phyloP scores from a whole-genome alignment of 1,140 invertebrate genomes.

The Proctacanthus coquilletti region DNA sequence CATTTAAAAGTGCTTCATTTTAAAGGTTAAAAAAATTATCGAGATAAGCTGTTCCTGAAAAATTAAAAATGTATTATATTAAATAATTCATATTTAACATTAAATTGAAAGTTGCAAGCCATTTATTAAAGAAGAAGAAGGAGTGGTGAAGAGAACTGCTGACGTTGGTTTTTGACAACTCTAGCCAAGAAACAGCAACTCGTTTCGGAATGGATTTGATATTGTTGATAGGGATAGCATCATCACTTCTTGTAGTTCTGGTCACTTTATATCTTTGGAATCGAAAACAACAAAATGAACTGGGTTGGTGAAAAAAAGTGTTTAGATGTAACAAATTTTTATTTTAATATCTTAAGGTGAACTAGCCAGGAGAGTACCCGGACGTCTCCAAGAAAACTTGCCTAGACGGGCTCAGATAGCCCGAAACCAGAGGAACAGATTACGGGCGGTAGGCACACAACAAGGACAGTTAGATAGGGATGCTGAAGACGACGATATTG shows the following conservation, averaged over 20 bases:
- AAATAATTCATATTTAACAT: too few species aligned
- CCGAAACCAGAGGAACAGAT: constrained; percentile 42
- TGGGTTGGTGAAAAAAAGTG: constrained; percentile 6
- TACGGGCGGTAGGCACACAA: constrained; percentile 22
- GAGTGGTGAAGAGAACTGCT: too few species aligned
- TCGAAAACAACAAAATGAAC: constrained; percentile 19
- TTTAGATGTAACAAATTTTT: not conserved
- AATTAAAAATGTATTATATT: too few species aligned
- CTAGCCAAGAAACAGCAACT: too few species aligned
- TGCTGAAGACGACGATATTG: constrained; percentile 30
- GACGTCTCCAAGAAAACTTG: constrained; percentile 32
- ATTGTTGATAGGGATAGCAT: constrained; percentile 31
- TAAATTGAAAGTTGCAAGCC: too few species aligned
- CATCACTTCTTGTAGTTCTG: constrained; percentile 30
- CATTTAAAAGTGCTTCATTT: too few species aligned
- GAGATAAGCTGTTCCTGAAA: too few species aligned
- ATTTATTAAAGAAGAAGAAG: too few species aligned
- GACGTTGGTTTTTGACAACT: constrained; percentile 1
- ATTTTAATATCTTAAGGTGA: not conserved
- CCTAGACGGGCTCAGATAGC: constrained; percentile 41
- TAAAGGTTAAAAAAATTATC: too few species aligned
- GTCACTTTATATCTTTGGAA: constrained; percentile 29
- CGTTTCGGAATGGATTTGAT: constrained; percentile 31
- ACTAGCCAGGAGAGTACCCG: constrained; percentile 15
- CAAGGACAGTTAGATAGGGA: constrained; percentile 24